Evolutionary conservation across 1,140 invertebrate species (phyloP).

Genomic region (Drosophila sucinea): DNA sequence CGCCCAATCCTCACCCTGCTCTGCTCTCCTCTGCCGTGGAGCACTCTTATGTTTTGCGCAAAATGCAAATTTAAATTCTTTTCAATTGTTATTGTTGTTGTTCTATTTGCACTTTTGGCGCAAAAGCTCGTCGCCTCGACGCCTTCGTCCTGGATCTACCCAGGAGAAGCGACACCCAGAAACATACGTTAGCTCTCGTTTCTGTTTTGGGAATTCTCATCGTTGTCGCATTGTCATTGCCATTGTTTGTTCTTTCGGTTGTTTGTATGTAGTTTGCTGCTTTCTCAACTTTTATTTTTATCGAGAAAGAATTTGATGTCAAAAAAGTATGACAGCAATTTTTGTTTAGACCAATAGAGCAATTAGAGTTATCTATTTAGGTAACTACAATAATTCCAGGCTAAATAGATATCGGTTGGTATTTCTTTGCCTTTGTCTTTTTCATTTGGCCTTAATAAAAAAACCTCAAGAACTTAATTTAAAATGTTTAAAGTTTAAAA

Average conservation of each 20-base stretch:
- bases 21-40: neutral
- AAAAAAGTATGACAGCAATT: neutral
- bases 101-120: slow-evolving; percentile 79
- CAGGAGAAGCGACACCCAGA: slow-evolving; percentile 46
- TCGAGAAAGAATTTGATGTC: slow-evolving; percentile 27
- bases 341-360: too few species aligned
- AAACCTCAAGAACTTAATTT: too few species aligned
- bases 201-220: slow-evolving; percentile 51
- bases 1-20: neutral
- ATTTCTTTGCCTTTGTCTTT: too few species aligned
- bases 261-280: slow-evolving; percentile 37
- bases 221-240: slow-evolving; percentile 51
- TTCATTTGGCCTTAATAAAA: too few species aligned
- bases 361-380: neutral
- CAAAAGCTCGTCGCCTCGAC: slow-evolving; percentile 66
- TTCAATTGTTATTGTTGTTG: slow-evolving; percentile 80
- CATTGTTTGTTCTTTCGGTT: slow-evolving; percentile 47
- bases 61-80: slow-evolving; percentile 82
- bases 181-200: slow-evolving; percentile 77
- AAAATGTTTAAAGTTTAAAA: too few species aligned
- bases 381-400: too few species aligned
- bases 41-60: slow-evolving; percentile 54
- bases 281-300: slow-evolving; percentile 49
- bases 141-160: slow-evolving; percentile 35
- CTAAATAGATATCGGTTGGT: too few species aligned